A percentile compares a stretch with the other conserved stretches of the same genome.
Conservation (phyloP, 2,797 vertebrate species). For the Gallinago stenura region DNA sequence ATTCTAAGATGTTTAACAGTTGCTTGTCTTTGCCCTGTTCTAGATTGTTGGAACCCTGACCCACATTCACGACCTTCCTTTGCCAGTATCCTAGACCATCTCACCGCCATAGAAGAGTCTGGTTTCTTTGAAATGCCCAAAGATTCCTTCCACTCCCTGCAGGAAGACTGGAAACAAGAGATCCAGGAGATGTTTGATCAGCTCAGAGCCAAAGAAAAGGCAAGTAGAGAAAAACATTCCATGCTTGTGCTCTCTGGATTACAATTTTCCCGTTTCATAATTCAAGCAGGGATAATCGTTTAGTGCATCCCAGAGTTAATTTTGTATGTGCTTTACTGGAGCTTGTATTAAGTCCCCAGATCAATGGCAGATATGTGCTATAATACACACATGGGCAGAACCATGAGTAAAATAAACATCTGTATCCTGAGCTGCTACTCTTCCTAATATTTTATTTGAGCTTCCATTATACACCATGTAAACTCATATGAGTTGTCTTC, state of each 20-base stretch:
- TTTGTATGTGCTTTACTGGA: not conserved
- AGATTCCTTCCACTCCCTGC: conserved; percentile 95
- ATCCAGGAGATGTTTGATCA: conserved; percentile 99
- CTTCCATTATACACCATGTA: not conserved
- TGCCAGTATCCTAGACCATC: conserved; percentile 89
- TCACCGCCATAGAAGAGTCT: conserved; percentile 94
- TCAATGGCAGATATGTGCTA: not conserved
- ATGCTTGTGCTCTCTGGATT: not conserved
- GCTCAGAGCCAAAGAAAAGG: conserved; percentile 97
- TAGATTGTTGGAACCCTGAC: conserved; percentile 96
- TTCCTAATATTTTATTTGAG: not conserved
- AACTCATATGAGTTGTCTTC: not conserved
- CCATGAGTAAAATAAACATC: not conserved
- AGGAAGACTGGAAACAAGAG: conserved; percentile 98
- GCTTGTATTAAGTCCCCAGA: not conserved
- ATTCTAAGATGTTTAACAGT: not conserved
- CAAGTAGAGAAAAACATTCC: conserved; percentile 40
- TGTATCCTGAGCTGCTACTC: not conserved
- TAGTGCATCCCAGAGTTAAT: not conserved
- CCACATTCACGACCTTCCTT: conserved; percentile 91
- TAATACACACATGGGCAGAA: not conserved
- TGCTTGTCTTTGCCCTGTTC: conserved; percentile 15
- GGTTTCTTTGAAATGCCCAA: conserved; percentile 98
- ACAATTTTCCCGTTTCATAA: not conserved
- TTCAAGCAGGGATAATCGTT: not conserved